Conservation (phyloP, 2,888 invertebrate genomes). For the Leistus spinibarbis region DNA sequence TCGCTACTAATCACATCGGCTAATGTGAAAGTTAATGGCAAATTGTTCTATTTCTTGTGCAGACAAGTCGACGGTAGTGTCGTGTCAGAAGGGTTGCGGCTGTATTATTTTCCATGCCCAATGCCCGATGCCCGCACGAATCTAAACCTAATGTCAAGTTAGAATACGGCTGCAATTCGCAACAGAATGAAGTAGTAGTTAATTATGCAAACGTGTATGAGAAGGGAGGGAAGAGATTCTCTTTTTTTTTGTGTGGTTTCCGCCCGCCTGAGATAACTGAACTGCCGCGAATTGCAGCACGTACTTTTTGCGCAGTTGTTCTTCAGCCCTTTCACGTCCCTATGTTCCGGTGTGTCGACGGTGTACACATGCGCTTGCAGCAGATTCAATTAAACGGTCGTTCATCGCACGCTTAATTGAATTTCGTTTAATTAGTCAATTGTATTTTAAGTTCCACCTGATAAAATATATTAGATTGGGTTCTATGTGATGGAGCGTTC, state of each 20-base stretch:
- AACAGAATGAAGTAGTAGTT: neutral
- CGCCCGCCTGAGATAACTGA: neutral
- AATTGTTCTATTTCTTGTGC: neutral
- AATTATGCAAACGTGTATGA: constrained; percentile 10
- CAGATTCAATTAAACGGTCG: constrained; percentile 9
- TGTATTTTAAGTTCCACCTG: neutral
- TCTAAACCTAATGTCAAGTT: neutral
- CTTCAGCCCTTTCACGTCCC: neutral
- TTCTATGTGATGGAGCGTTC: neutral
- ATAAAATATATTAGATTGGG: neutral
- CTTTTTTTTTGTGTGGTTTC: constrained; percentile 4
- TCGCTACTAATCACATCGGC: neutral
- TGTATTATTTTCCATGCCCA: neutral
- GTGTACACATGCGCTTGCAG: neutral
- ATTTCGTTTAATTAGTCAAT: neutral
- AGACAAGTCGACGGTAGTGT: neutral
- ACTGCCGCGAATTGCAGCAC: neutral
- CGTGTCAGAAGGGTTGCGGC: neutral
- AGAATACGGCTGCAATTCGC: neutral
- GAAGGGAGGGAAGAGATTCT: neutral
- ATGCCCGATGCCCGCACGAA: neutral
- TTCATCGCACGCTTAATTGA: constrained; percentile 7
- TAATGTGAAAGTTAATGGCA: neutral
- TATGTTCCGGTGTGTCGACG: neutral
- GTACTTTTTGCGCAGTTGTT: neutral